A percentile compares a stretch with the other conserved stretches of the same genome.
phyloP scores from a whole-genome alignment of 2,888 invertebrate species.

The Xestia xanthographa region DNA sequence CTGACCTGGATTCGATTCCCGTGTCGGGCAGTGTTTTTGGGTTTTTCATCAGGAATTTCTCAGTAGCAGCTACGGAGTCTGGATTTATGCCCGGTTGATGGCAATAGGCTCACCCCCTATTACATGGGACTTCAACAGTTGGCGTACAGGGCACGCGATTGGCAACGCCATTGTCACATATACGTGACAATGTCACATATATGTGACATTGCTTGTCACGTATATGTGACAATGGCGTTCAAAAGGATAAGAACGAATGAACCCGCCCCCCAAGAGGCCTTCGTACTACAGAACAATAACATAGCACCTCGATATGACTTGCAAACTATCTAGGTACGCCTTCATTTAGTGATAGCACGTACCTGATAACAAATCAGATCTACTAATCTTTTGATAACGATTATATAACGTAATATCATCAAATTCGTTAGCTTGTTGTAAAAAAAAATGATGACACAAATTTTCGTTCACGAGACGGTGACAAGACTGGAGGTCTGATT shows the following conservation, averaged over 20 bases:
- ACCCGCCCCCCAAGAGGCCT: not conserved
- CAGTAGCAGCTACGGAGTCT: not conserved
- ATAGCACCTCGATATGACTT: not conserved
- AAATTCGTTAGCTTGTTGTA: not conserved
- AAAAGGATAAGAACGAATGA: no score
- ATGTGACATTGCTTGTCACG: no score
- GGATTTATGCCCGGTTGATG: not conserved
- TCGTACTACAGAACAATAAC: not conserved
- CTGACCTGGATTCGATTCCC: not conserved
- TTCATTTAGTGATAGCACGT: not conserved
- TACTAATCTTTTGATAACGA: slow-evolving; percentile 35
- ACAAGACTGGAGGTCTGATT: not conserved
- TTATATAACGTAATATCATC: slow-evolving; percentile 6
- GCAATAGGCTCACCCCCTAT: not conserved
- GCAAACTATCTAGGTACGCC: not conserved
- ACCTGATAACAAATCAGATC: slow-evolving; percentile 15
- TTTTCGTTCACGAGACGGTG: not conserved
- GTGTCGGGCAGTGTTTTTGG: not conserved
- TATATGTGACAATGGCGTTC: no score
- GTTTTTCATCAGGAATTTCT: not conserved
- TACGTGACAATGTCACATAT: no score
- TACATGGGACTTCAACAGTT: no score
- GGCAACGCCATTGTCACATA: no score
- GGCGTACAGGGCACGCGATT: no score
- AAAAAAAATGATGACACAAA: not conserved